A percentile compares a stretch with the other conserved stretches of the same genome.
These are phyloP conservation scores for Helicorthomorpha holstii DNA, from an alignment of 1,140 invertebrate species.

Conservation along the genomic window DNA sequence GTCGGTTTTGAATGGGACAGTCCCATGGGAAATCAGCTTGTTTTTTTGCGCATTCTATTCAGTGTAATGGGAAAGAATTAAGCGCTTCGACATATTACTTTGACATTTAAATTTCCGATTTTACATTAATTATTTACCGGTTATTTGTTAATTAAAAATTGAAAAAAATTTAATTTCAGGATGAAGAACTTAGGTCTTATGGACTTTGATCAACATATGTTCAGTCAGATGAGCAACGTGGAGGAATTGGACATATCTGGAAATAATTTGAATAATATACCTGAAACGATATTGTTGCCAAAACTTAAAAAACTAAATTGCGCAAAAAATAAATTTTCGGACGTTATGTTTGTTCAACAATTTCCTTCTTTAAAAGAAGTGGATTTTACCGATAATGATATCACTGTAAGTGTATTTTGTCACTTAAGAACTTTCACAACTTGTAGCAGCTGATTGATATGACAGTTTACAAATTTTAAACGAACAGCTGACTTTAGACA, in stretches of 20 bases:
- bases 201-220: not conserved
- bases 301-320: not conserved
- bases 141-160: not conserved
- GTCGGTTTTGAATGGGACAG: not conserved
- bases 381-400: not conserved
- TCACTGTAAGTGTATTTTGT: not conserved
- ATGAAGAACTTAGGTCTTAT: not conserved
- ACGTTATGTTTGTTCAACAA: not conserved
- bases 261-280: not conserved
- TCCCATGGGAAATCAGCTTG: not conserved
- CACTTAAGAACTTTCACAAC: too few relatives aligned
- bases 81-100: not conserved
- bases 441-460: not conserved
- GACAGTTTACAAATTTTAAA: not conserved
- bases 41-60: not conserved
- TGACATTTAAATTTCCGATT: not conserved
- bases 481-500: too few relatives aligned
- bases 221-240: not conserved
- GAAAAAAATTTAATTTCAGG: not conserved
- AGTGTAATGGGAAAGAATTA: not conserved
- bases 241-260: not conserved
- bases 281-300: not conserved
- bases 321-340: not conserved
- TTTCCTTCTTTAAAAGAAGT: slow-evolving; percentile 3
- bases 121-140: not conserved